phyloP scores from a whole-genome alignment of 2,888 invertebrate species.

The Eudemis profundana region DNA sequence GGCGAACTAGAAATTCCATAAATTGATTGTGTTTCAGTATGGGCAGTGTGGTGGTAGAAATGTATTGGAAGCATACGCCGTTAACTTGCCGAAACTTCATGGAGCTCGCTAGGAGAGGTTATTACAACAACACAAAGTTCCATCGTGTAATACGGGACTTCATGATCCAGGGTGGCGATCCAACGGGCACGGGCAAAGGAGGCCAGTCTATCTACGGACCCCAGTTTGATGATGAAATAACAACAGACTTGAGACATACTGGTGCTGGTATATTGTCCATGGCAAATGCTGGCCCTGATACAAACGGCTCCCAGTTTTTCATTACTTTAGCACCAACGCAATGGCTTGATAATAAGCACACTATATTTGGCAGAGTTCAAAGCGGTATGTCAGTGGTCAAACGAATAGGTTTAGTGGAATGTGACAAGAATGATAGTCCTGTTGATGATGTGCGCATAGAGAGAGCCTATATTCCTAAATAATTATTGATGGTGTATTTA shows the following conservation, averaged over 20 bases:
- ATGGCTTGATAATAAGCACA: conserved; percentile 99
- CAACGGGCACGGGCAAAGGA: conserved; percentile 98
- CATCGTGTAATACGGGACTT: conserved; percentile 97
- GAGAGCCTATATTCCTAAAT: conserved; percentile 69
- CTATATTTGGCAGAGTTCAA: conserved; percentile 96
- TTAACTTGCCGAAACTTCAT: conserved; percentile 98
- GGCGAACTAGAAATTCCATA: background rate
- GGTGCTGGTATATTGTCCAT: conserved; percentile 96
- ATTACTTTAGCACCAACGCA: conserved; percentile 98
- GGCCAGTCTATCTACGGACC: conserved; percentile 98
- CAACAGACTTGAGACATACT: conserved; percentile 97
- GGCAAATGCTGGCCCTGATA: conserved; percentile 99
- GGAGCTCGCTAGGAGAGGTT: conserved; percentile 95
- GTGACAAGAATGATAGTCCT: conserved; percentile 96
- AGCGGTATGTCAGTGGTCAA: conserved; percentile 96
- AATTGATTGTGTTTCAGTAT: conserved; percentile 86
- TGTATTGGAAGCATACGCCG: conserved; percentile 99
- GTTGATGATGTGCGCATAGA: conserved; percentile 94
- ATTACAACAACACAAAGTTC: conserved; percentile 98
- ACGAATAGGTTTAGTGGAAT: conserved; percentile 96
- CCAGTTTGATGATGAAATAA: conserved; percentile 97
- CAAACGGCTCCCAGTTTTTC: conserved; percentile 99
- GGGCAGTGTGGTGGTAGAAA: conserved; percentile 96
- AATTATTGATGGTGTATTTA: background rate
- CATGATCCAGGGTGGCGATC: conserved; percentile 98